Evolutionary conservation across 2,113 vertebrate genomes (phyloP).

Genomic region (Hemiscyllium ocellatum): DNA sequence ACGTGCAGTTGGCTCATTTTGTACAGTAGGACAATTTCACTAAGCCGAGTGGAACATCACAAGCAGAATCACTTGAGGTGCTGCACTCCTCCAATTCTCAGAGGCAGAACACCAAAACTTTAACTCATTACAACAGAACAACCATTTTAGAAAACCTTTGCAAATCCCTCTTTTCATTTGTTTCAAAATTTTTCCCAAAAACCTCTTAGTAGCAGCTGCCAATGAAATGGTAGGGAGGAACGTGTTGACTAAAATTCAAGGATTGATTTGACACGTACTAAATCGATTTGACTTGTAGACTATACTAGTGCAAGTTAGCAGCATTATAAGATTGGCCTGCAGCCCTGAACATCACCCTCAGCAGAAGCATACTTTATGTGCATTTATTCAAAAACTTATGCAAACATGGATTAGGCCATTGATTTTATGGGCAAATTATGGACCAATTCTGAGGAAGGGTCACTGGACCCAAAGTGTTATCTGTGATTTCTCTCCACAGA

Average conservation of each 20-base stretch:
- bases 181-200: background rate
- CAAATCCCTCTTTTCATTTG: background rate
- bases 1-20: background rate
- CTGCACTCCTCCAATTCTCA: background rate
- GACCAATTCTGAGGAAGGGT: too few species aligned
- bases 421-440: background rate
- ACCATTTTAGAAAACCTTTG: background rate
- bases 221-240: background rate
- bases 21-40: background rate
- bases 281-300: background rate
- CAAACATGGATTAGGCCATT: background rate
- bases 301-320: background rate
- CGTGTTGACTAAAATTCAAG: background rate
- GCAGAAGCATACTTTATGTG: background rate
- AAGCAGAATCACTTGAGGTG: background rate
- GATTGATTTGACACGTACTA: background rate
- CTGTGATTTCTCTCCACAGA: too few species aligned
- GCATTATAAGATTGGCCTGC: background rate
- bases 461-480: too few species aligned
- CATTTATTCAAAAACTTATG: background rate
- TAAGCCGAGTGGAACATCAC: background rate
- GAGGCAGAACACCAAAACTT: background rate
- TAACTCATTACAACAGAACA: background rate
- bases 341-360: background rate
- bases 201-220: background rate